These are phyloP conservation scores for Campylomormyrus numenius DNA, from an alignment of 2,113 vertebrate genomes.

Conservation along the genomic window DNA sequence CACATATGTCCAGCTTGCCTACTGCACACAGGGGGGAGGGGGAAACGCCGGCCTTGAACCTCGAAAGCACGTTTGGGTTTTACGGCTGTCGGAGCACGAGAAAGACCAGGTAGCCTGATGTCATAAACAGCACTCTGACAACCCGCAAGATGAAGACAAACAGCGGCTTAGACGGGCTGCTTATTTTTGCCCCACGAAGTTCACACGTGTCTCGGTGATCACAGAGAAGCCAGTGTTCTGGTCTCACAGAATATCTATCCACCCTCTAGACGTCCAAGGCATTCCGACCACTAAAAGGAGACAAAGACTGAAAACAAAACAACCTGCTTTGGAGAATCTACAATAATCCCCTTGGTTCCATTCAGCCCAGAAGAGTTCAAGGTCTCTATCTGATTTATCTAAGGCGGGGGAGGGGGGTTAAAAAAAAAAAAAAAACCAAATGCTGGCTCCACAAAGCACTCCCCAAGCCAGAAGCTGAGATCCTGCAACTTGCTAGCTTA, in stretches of 20 bases:
- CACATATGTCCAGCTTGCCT: conserved; percentile 51
- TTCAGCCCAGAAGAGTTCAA: conserved; percentile 21
- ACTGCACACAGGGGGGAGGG: conserved; percentile 24
- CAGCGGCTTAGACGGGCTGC: background rate
- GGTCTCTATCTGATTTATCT: conserved; percentile 32
- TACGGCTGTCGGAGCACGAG: background rate
- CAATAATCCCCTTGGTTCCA: conserved; percentile 32
- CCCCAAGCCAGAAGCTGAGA: background rate
- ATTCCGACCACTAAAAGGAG: background rate
- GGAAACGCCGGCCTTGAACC: background rate
- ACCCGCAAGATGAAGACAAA: background rate
- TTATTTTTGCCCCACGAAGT: background rate
- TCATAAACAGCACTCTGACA: background rate
- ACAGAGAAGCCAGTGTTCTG: background rate
- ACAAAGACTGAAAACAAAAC: conserved; percentile 24
- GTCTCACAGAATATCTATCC: background rate
- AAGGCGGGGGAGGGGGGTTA: conserved; percentile 14
- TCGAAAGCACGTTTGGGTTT: background rate
- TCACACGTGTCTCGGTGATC: background rate
- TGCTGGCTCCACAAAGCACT: background rate
- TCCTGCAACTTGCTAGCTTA: background rate
- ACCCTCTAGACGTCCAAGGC: background rate
- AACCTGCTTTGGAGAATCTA: conserved; percentile 28
- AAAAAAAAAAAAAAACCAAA: conserved; percentile 15
- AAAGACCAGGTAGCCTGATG: background rate